Percentiles rank a stretch among this genome's conserved stretches.
These are phyloP conservation scores for Agrypnus murinus DNA, from an alignment of 2,888 invertebrate species.

Conservation along the genomic window DNA sequence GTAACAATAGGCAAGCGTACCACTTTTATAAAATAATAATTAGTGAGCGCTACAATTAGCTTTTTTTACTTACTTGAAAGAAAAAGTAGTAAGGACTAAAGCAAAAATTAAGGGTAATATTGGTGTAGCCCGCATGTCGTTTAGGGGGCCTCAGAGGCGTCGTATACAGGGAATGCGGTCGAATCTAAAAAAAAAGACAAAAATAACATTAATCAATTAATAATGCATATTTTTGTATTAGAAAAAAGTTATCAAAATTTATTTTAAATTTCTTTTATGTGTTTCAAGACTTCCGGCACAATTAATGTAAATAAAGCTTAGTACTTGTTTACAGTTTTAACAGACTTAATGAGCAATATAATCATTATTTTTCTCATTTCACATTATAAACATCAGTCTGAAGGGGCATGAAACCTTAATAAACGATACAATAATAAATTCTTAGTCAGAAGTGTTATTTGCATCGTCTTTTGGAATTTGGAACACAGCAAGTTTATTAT, in stretches of 20 bases:
- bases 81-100: conserved; percentile 37
- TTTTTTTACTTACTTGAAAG: conserved; percentile 39
- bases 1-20: not conserved
- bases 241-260: not conserved
- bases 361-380: conserved; percentile 29
- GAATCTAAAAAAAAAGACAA: conserved; percentile 32
- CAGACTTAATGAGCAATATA: conserved; percentile 29
- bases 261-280: conserved; percentile 7
- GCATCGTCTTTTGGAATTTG: conserved; percentile 12
- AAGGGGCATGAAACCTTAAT: conserved; percentile 18
- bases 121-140: conserved; percentile 50
- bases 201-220: not conserved
- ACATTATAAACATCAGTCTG: not conserved
- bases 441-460: conserved; percentile 8
- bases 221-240: conserved; percentile 11
- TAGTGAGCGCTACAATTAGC: conserved; percentile 13
- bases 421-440: conserved; percentile 12
- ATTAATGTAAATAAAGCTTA: conserved; percentile 31
- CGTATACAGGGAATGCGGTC: conserved; percentile 24
- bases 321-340: conserved; percentile 38
- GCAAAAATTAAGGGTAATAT: conserved; percentile 41
- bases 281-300: conserved; percentile 26
- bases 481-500: conserved; percentile 6
- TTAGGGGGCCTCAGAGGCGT: conserved; percentile 40
- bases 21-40: conserved; percentile 24